phyloP scores from a whole-genome alignment of 1,140 invertebrate species.

The Diabrotica virgifera region DNA sequence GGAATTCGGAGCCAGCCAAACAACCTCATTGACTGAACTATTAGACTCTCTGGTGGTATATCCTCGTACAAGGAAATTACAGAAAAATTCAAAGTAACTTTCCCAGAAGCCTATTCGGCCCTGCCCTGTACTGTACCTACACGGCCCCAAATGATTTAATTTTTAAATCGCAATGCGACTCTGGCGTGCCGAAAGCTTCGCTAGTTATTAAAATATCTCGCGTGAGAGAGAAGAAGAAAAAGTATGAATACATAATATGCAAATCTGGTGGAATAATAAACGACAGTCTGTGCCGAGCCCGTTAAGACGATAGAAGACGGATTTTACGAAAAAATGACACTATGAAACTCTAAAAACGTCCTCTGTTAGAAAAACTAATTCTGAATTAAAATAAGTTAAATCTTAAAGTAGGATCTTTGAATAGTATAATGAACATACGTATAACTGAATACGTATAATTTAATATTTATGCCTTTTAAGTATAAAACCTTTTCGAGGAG shows the following conservation, averaged over 20 bases:
- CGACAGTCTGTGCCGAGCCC: conserved; percentile 17
- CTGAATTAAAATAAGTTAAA: too few relatives aligned
- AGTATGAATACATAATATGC: conserved; percentile 30
- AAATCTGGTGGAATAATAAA: conserved; percentile 29
- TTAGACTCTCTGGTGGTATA: too few relatives aligned
- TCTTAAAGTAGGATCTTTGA: too few relatives aligned
- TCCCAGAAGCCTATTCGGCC: not conserved
- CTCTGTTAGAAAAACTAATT: too few relatives aligned
- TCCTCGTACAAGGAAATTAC: too few relatives aligned
- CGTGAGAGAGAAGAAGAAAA: conserved; percentile 21
- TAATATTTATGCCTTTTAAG: too few relatives aligned
- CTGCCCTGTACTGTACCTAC: too few relatives aligned
- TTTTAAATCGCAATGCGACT: conserved; percentile 25
- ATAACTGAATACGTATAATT: too few relatives aligned
- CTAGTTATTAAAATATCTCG: conserved; percentile 30
- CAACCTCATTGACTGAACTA: too few relatives aligned
- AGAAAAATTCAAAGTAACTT: not conserved
- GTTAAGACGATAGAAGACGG: not conserved
- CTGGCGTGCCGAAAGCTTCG: conserved; percentile 17
- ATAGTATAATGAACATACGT: too few relatives aligned
- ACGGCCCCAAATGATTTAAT: conserved; percentile 24
- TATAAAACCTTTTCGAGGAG: too few relatives aligned
- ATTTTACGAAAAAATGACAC: conserved; percentile 6
- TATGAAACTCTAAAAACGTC: not conserved
- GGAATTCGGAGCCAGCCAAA: too few relatives aligned